These are phyloP conservation scores for Antidorcas marsupialis DNA, from an alignment of 2,113 vertebrate species.

Conservation along the genomic window DNA sequence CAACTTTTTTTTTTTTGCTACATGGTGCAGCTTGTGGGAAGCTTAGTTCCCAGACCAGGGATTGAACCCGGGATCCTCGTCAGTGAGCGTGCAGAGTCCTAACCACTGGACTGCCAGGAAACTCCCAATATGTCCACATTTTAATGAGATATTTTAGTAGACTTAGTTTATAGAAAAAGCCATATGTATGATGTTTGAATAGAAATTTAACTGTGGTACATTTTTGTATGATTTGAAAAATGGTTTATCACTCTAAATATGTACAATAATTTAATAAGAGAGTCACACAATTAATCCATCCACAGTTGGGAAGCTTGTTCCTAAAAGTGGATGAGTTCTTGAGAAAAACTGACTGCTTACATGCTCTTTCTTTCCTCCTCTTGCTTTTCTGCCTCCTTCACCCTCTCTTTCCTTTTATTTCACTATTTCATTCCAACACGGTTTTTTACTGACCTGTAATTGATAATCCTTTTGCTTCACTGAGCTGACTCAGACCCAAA, in stretches of 20 bases:
- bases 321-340: not conserved
- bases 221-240: constrained; percentile 7
- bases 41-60: not conserved
- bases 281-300: not conserved
- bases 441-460: not conserved
- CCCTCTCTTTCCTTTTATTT: not conserved
- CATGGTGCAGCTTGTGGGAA: not conserved
- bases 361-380: not conserved
- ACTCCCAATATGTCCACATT: not conserved
- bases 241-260: not conserved
- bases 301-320: not conserved
- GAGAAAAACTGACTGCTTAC: not conserved
- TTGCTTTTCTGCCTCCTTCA: not conserved
- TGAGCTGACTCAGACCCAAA: not conserved
- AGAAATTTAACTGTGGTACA: not conserved
- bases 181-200: not conserved
- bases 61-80: not conserved
- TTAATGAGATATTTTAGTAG: constrained; percentile 15
- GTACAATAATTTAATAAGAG: not conserved
- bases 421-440: not conserved
- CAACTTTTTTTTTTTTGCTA: not conserved
- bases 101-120: not conserved
- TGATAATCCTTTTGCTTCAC: not conserved
- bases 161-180: not conserved
- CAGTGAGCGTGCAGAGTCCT: not conserved